Evolutionary conservation across 2,113 vertebrate species (phyloP), one percentile per base, ranked within the genome.

Genomic region (Salvelinus namaycush): DNA sequence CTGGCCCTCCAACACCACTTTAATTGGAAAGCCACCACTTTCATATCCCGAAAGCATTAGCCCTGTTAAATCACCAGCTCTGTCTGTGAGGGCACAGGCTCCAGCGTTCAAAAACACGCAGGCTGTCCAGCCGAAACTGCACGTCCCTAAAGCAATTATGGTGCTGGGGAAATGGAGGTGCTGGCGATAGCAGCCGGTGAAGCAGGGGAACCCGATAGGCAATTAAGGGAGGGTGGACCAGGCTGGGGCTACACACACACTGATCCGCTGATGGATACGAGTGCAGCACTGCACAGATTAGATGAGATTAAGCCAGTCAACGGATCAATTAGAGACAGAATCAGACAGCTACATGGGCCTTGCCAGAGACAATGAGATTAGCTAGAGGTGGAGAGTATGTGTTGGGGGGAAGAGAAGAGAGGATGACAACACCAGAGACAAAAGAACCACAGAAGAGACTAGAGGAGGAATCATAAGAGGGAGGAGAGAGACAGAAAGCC

Each of bases 261-360:
- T 76, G 18, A 79, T 84, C 81, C 84, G 81, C 82, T 89, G 89
- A 90, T 90, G 83, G 81, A 84, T 77, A 84, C 81, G 83, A 88
- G 90, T 91, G 89, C 89, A 86, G 86, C 83, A 85, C 77, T 70
- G 88, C 88, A 85, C 87, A 93, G 93, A 94, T 93, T 93, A 93
- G 89, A 94, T 93, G 90, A 93, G 93, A 94, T 94, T 93, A 93
- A 90, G 89, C 82, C 83, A 90, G 90, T 93, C 89, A 87, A 91
- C 90, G 91, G 93, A 93, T 94, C 93, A 94, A 93, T 94, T 94
- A 94, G 92, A 93, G 88, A 88, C 87, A 87, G 90, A 93, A 92
- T 93, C 92, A 93, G 90, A 92, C 87, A 69, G 90, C 85, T 89
- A 93, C 90, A 91, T 81, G 77, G 86, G 85, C 83, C 79, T 51